Conservation (phyloP, 2,113 vertebrate species). For the Etheostoma spectabile region DNA sequence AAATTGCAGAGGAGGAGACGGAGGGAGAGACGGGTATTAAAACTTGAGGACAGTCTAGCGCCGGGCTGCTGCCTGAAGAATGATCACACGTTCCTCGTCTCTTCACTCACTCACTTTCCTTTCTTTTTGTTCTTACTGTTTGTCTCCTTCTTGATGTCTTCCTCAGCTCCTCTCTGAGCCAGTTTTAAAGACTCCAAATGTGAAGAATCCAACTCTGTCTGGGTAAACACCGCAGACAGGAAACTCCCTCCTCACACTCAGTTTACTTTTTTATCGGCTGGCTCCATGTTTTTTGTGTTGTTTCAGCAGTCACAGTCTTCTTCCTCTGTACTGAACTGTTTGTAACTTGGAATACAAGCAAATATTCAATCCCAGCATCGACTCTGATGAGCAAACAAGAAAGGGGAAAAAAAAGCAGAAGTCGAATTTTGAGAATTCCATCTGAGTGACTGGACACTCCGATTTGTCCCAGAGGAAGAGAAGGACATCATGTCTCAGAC, state of each 20-base stretch:
- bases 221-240: constrained; percentile 20
- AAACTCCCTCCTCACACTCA: constrained; percentile 32
- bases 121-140: background rate
- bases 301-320: constrained; percentile 42
- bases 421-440: constrained; percentile 17
- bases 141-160: constrained; percentile 66
- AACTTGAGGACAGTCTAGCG: constrained; percentile 29
- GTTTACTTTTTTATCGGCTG: constrained; percentile 34
- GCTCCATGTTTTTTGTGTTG: constrained; percentile 59
- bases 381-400: constrained; percentile 28
- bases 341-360: constrained; percentile 6
- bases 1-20: constrained; percentile 54
- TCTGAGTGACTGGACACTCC: constrained; percentile 17
- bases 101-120: constrained; percentile 5
- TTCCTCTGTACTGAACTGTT: constrained; percentile 17
- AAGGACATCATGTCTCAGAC: constrained; percentile 29
- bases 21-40: constrained; percentile 33
- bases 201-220: constrained; percentile 65
- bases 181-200: constrained; percentile 72
- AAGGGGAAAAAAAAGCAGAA: background rate
- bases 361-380: constrained; percentile 53
- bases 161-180: constrained; percentile 67
- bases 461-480: background rate
- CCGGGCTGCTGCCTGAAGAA: constrained; percentile 29
- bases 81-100: constrained; percentile 6